Percentiles rank a stretch among this genome's conserved stretches.
Conservation (phyloP, 2,888 invertebrate species). For the Quadriops clusia region DNA sequence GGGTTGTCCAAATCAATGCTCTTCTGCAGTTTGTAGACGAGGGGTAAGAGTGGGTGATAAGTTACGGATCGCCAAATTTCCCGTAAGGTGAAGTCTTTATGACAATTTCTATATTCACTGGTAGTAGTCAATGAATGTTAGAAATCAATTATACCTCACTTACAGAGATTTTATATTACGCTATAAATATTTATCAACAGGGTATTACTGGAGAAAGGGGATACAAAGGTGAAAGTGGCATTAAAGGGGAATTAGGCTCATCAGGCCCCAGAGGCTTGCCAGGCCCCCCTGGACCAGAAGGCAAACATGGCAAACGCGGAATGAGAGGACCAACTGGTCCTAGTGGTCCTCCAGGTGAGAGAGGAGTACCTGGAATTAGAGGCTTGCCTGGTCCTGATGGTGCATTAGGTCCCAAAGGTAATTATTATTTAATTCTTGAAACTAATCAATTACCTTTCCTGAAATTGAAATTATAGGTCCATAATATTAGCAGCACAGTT, state of each 20-base stretch:
- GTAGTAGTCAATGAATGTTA: too few relatives aligned
- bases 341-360: slow-evolving; percentile 61
- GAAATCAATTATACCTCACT: too few relatives aligned
- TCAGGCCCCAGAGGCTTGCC: slow-evolving; percentile 66
- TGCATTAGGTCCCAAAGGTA: slow-evolving; percentile 59
- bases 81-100: too few relatives aligned
- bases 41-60: too few relatives aligned
- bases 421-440: too few relatives aligned
- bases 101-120: too few relatives aligned
- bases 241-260: slow-evolving; percentile 62
- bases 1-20: too few relatives aligned
- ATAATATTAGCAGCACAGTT: not conserved
- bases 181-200: slow-evolving; percentile 31
- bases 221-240: slow-evolving; percentile 64
- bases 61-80: too few relatives aligned
- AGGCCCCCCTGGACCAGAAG: slow-evolving; percentile 63
- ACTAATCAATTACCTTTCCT: not conserved
- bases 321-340: slow-evolving; percentile 64
- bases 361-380: slow-evolving; percentile 51
- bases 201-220: slow-evolving; percentile 70
- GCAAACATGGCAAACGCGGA: slow-evolving; percentile 71
- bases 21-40: too few relatives aligned
- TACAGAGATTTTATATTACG: too few relatives aligned
- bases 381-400: slow-evolving; percentile 71
- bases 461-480: not conserved